Conservation (phyloP, 2,113 vertebrate genomes). For the Pelusios castaneus region DNA sequence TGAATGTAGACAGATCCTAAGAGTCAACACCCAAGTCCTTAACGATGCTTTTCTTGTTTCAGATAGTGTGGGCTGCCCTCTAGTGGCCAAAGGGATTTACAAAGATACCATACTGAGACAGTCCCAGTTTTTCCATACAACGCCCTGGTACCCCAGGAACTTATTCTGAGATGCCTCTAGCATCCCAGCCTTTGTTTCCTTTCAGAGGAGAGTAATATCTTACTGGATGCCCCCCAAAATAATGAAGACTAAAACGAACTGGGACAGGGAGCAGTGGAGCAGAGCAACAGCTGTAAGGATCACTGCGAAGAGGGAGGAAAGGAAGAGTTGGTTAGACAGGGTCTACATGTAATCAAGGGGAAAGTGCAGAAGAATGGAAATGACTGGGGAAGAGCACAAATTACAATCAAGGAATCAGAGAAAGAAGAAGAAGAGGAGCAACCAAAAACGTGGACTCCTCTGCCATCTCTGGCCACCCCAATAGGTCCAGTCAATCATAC, state of each 20-base stretch:
- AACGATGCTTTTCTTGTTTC: not conserved
- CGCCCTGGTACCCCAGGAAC: not conserved
- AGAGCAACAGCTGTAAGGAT: not conserved
- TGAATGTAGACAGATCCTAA: not conserved
- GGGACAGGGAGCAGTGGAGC: not conserved
- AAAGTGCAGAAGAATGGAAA: not conserved
- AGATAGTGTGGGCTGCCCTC: conserved; percentile 52
- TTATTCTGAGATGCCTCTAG: not conserved
- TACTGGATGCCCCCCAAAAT: not conserved
- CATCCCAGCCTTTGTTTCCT: not conserved
- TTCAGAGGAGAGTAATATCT: not conserved
- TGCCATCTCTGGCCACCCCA: too few relatives aligned
- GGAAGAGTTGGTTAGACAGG: not conserved
- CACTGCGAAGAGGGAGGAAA: not conserved
- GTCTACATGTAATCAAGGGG: not conserved
- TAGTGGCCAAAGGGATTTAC: not conserved
- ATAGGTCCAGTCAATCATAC: not conserved
- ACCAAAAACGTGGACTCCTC: not conserved
- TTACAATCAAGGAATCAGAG: not conserved
- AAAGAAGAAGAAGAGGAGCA: not conserved
- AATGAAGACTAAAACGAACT: not conserved
- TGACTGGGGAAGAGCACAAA: not conserved
- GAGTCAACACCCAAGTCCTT: not conserved
- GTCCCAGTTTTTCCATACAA: not conserved
- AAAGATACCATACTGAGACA: not conserved